Conservation (phyloP, 2,888 invertebrate genomes). For the Epinotia demarniana region DNA sequence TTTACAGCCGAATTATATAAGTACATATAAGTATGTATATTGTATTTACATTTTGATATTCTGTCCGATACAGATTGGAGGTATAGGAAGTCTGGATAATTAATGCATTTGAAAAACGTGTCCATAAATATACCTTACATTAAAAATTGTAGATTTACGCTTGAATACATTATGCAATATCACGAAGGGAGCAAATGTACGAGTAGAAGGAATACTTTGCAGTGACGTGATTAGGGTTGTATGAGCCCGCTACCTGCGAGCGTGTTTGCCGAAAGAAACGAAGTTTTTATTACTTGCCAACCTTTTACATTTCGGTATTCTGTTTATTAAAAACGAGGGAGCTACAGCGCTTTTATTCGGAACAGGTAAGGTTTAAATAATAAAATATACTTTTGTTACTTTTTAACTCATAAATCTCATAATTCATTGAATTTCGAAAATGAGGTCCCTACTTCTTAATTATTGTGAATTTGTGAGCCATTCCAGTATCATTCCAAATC, state of each 20-base stretch:
- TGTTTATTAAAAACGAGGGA: conserved; percentile 31
- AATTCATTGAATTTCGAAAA: neutral
- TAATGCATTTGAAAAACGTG: neutral
- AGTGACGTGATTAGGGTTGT: conserved; percentile 36
- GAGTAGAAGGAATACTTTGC: conserved; percentile 24
- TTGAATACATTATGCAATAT: conserved; percentile 27
- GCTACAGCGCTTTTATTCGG: conserved; percentile 17
- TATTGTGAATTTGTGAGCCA: neutral
- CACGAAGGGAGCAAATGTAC: conserved; percentile 25
- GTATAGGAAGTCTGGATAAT: neutral
- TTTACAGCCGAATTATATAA: too few relatives aligned
- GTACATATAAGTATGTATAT: too few relatives aligned
- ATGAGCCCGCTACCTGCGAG: conserved; percentile 37
- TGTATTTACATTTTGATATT: too few relatives aligned
- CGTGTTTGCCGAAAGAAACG: conserved; percentile 42
- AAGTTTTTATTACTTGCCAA: conserved; percentile 43
- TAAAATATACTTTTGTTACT: conserved; percentile 28
- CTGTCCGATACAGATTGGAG: neutral
- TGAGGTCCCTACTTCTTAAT: neutral
- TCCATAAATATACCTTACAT: neutral
- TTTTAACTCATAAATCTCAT: neutral
- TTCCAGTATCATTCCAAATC: neutral
- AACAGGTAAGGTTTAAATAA: conserved; percentile 38
- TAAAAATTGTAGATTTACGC: conserved; percentile 1
- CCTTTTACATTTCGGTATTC: conserved; percentile 39